phyloP scores from a whole-genome alignment of 2,113 vertebrate genomes.

The Neodon shergylaensis region DNA sequence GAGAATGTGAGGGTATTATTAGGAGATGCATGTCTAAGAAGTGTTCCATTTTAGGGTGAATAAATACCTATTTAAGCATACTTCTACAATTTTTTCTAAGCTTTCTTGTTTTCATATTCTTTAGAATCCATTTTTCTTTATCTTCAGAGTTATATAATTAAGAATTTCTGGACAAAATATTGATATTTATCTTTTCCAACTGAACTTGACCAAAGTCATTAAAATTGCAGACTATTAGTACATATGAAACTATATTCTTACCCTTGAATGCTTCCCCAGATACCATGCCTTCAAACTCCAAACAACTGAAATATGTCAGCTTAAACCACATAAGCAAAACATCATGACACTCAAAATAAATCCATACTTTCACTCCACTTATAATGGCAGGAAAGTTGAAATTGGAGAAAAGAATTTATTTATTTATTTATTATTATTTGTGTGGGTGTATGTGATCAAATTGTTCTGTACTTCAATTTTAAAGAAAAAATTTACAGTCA shows the following conservation, averaged over 20 bases:
- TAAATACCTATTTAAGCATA: not conserved
- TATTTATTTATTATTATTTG: not conserved
- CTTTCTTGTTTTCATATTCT: not conserved
- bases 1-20: not conserved
- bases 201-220: not conserved
- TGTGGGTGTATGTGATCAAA: not conserved
- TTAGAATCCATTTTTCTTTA: not conserved
- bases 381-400: slow-evolving; percentile 37
- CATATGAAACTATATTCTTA: not conserved
- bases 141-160: not conserved
- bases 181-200: not conserved
- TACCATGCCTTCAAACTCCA: not conserved
- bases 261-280: not conserved
- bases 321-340: slow-evolving; percentile 9
- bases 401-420: not conserved
- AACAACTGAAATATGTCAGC: not conserved
- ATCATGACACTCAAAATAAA: not conserved
- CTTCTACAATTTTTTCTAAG: not conserved
- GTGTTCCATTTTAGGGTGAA: not conserved
- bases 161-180: not conserved
- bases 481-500: slow-evolving; percentile 53
- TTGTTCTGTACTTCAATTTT: slow-evolving; percentile 15
- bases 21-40: not conserved
- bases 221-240: not conserved
- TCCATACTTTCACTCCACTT: slow-evolving; percentile 37